A percentile compares a stretch with the other conserved stretches of the same genome.
Evolutionary conservation across 2,797 vertebrate species (phyloP).

Genomic region (Carcharodon carcharias): DNA sequence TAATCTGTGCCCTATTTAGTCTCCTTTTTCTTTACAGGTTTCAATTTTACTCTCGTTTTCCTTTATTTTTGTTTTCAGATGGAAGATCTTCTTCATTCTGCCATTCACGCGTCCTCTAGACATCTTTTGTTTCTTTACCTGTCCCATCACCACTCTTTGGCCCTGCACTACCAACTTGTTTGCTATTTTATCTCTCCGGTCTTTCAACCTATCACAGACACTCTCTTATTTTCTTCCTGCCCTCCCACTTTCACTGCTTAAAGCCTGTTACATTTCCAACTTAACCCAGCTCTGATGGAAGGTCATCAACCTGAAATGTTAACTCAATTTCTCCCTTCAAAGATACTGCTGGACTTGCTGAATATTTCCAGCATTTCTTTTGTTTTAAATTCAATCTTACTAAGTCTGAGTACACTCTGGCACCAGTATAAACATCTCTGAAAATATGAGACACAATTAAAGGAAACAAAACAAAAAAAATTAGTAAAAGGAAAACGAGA

Average conservation of each 20-base stretch:
- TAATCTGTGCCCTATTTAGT: not conserved
- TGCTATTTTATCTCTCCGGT: not conserved
- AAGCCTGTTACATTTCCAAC: too few relatives aligned
- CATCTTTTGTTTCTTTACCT: not conserved
- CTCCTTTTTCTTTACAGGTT: not conserved
- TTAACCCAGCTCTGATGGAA: too few relatives aligned
- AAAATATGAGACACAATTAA: not conserved
- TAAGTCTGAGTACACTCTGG: not conserved
- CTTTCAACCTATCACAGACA: not conserved
- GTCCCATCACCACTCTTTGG: not conserved
- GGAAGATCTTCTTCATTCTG: not conserved
- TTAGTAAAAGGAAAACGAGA: not conserved
- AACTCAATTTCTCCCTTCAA: not conserved
- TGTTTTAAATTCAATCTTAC: not conserved
- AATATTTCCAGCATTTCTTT: not conserved
- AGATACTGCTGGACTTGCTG: not conserved
- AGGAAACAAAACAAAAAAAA: not conserved
- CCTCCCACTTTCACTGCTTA: not conserved
- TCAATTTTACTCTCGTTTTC: too few relatives aligned
- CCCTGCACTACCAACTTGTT: not conserved
- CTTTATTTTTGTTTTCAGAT: not conserved
- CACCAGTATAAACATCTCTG: not conserved
- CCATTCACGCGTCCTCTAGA: not conserved
- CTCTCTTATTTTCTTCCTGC: not conserved
- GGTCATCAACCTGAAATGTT: too few relatives aligned